Percentiles rank a stretch among this genome's conserved stretches.
Conservation (phyloP, 37 sponge, comb jelly and placozoan species). For the Corticium candelabrum region DNA sequence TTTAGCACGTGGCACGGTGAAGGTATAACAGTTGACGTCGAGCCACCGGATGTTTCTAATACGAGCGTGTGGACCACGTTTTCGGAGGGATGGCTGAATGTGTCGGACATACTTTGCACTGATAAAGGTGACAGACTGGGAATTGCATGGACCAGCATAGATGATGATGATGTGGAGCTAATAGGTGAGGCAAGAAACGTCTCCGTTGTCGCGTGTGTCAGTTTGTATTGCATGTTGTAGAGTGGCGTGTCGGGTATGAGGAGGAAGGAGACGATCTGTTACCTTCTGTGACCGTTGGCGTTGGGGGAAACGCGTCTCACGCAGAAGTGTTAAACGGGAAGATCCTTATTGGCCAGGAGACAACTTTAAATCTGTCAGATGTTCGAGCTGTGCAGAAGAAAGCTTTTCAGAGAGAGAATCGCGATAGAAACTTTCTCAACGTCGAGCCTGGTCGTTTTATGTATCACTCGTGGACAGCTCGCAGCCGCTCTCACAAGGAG, state of each 20-base stretch:
- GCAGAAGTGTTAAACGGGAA: constrained; percentile 31
- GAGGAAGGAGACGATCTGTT: constrained; percentile 27
- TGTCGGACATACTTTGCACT: too few relatives aligned
- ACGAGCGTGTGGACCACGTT: too few relatives aligned
- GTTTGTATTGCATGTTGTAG: background rate
- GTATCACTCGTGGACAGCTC: constrained; percentile 54
- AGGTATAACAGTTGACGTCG: background rate
- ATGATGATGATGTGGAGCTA: background rate
- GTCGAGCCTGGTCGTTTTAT: constrained; percentile 65
- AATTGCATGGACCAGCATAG: background rate
- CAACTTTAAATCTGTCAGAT: constrained; percentile 51
- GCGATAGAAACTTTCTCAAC: constrained; percentile 13
- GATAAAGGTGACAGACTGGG: background rate
- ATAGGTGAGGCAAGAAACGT: background rate
- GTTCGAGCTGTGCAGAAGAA: constrained; percentile 39
- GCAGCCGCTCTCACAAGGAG: constrained; percentile 58
- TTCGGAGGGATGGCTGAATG: too few relatives aligned
- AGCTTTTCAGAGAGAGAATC: constrained; percentile 9
- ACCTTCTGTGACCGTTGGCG: constrained; percentile 42
- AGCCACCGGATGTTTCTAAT: background rate
- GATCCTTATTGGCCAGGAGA: constrained; percentile 23
- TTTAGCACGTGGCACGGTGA: background rate
- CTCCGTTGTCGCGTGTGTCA: background rate
- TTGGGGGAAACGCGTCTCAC: background rate
- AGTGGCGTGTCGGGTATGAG: constrained; percentile 31